Conservation (phyloP, 2,888 invertebrate species). For the Rhagonycha lutea region DNA sequence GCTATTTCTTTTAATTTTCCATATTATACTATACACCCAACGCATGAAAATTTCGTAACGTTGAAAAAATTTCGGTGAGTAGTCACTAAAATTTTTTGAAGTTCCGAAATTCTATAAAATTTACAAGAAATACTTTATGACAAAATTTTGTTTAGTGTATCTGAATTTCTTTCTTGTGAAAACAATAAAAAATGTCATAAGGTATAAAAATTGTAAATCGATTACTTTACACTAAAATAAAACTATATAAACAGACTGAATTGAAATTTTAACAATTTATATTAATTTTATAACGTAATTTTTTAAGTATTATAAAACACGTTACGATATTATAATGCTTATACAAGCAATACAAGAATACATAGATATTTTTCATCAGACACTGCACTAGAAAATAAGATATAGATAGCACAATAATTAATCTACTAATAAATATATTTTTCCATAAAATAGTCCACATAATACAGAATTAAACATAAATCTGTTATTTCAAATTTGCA, state of each 20-base stretch:
- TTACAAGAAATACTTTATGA: background rate
- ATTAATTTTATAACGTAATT: background rate
- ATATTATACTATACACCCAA: background rate
- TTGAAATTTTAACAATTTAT: constrained; percentile 1
- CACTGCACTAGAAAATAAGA: constrained; percentile 26
- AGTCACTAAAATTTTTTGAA: background rate
- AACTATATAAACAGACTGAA: constrained; percentile 15
- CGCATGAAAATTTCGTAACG: background rate
- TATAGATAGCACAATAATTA: constrained; percentile 26
- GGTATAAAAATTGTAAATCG: background rate
- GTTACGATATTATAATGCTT: background rate
- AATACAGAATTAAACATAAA: background rate
- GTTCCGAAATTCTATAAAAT: background rate
- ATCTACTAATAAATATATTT: constrained; percentile 22
- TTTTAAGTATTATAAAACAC: constrained; percentile 6
- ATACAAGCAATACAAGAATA: background rate
- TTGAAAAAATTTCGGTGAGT: background rate
- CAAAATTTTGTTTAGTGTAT: background rate
- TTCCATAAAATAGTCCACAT: constrained; percentile 15
- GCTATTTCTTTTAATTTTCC: background rate
- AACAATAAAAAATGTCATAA: background rate
- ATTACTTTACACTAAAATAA: background rate
- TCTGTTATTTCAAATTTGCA: constrained; percentile 40
- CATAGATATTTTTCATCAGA: constrained; percentile 19
- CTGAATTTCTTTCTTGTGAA: background rate